Base-by-base conservation (phyloP, 2,888 invertebrate genomes). In the Polyploca ridens region DNA sequence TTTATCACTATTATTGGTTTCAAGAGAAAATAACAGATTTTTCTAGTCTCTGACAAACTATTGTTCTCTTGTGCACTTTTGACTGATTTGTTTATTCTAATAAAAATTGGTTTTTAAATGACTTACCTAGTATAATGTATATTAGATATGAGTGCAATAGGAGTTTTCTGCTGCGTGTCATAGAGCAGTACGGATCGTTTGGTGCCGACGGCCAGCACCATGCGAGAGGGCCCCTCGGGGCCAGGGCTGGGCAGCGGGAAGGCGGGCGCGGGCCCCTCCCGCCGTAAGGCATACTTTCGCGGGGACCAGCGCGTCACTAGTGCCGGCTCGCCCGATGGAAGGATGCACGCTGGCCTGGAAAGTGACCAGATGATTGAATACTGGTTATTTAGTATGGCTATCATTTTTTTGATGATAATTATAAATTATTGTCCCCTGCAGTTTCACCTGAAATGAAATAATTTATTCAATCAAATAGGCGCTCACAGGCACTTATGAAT, bases 181-280 rank as follows among this genome's bases (percentile, higher is more conserved):
- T 93, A 93, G 0, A 94, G 58, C 65, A 92, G 94, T 44, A 99
- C 96, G 35, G 97, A 96, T 77, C 97, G 97, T 75, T 97, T 96
- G 1, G 99, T 98, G 27, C 97, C 98, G 14, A 99, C 96, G 0
- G 99, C 99, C 85, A 99, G 97, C 65, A 99, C 93, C 93, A 98
- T 95, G 67, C 99, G 95, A 2, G 1, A 10, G 84, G 97, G 97
- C 16, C 38, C 0, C 96, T 96, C 58, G 97, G 86, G 13, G 95
- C 19, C n/a, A 19, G 54, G 54, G 19, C 2, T 3, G 19, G 19
- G 54, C 19, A 10, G 2, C 16, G 54, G 87, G 70, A 97, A 90
- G 14, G 95, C 84, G 1, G 96, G 91, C 1, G 96, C 86, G 4
- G 95, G 95, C 13, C 95, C 95, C 62, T 86, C 85, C n/a, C 90